Evolutionary conservation across 2,797 vertebrate genomes (phyloP).

Genomic region (Philypnodon macrostomus): DNA sequence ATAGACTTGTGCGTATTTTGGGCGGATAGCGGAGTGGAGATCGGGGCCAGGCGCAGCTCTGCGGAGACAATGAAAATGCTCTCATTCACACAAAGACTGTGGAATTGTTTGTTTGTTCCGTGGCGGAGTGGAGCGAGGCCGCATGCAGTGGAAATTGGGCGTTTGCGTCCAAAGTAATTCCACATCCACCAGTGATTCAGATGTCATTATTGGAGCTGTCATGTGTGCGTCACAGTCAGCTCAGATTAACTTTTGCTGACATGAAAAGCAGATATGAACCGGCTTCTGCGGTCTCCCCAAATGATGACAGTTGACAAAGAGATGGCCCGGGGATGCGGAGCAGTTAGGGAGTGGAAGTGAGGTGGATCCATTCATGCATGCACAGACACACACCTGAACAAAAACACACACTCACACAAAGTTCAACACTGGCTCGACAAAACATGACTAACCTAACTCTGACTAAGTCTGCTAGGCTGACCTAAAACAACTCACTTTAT

Average conservation of each 20-base stretch:
- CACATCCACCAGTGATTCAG: conserved; percentile 1
- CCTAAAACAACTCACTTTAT: background rate
- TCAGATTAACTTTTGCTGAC: conserved; percentile 23
- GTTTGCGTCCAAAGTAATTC: conserved; percentile 7
- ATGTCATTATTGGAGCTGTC: conserved; percentile 1
- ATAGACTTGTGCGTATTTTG: no score
- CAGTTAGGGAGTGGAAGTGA: conserved; percentile 23
- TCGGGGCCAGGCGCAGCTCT: no score
- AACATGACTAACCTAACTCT: conserved; percentile 10
- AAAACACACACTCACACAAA: conserved; percentile 9
- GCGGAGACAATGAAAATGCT: no score
- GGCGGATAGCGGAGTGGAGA: no score
- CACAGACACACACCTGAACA: conserved; percentile 24
- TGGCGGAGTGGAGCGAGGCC: no score
- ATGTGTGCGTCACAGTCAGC: conserved; percentile 9
- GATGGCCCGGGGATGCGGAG: conserved; percentile 26
- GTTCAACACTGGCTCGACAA: background rate
- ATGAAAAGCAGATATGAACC: conserved; percentile 37
- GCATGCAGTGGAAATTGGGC: no score
- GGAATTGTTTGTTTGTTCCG: no score
- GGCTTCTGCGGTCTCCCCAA: conserved; percentile 19
- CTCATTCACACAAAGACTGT: no score
- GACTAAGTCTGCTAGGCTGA: background rate
- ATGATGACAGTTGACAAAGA: conserved; percentile 33
- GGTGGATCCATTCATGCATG: conserved; percentile 40